Evolutionary conservation across 1,140 invertebrate genomes (phyloP).

Genomic region (Berghia stephanieae): DNA sequence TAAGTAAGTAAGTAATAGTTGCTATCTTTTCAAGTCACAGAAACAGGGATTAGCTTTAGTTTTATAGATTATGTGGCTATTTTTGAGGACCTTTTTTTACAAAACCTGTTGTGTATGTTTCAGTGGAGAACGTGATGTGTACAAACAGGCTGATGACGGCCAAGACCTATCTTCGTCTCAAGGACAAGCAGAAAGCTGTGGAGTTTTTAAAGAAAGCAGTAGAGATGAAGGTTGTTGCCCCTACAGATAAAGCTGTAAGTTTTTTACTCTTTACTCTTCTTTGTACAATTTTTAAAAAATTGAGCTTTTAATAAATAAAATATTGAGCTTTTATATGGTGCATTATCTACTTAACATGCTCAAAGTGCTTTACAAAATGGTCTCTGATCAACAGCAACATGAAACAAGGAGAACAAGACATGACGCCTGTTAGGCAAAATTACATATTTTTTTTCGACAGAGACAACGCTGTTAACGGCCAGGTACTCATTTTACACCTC

Average conservation of each 20-base stretch:
- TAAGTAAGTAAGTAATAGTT: no score
- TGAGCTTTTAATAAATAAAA: not conserved
- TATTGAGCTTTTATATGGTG: not conserved
- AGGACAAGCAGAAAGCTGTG: constrained; percentile 30
- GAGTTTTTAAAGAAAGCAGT: constrained; percentile 23
- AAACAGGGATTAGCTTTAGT: no score
- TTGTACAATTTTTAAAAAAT: not conserved
- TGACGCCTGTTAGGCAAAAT: no score
- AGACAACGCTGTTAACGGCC: no score
- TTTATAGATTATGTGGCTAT: no score
- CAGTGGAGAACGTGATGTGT: constrained; percentile 27
- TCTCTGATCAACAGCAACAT: no score
- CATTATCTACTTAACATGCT: not conserved
- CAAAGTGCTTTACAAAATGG: no score
- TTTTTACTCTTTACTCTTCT: not conserved
- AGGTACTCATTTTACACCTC: no score
- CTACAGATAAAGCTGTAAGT: constrained; percentile 25
- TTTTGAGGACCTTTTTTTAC: no score
- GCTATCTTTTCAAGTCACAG: no score
- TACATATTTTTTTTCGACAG: constrained; percentile 4
- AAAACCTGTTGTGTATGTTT: no score
- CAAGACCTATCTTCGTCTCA: not conserved
- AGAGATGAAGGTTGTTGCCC: constrained; percentile 11
- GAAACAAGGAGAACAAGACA: no score
- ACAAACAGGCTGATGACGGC: constrained; percentile 25